Percentiles rank a stretch among this genome's conserved stretches.
Conservation (phyloP, 2,113 vertebrate genomes). For the Eupsittula cactorum region DNA sequence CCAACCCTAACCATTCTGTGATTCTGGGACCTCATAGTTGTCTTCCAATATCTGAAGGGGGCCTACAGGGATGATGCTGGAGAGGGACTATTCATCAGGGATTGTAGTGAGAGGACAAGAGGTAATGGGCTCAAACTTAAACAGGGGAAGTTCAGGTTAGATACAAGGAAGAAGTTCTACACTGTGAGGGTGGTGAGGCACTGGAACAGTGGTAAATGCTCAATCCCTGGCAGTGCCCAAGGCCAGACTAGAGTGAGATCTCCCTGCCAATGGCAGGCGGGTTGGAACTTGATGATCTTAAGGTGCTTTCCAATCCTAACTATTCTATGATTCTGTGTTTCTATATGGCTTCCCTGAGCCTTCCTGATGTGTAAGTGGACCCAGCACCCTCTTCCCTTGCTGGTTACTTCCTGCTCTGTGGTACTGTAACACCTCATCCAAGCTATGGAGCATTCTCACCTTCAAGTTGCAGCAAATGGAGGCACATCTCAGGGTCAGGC, state of each 20-base stretch:
- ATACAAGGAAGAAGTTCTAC: background rate
- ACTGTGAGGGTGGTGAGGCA: background rate
- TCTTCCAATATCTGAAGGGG: background rate
- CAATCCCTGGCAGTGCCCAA: background rate
- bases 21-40: background rate
- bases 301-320: background rate
- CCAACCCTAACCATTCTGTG: background rate
- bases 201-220: background rate
- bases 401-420: background rate
- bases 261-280: background rate
- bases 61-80: background rate
- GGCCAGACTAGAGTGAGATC: background rate
- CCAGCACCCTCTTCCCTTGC: background rate
- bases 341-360: background rate
- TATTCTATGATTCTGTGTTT: background rate
- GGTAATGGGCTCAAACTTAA: background rate
- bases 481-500: background rate
- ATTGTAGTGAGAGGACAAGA: background rate
- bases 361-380: background rate
- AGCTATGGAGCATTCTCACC: background rate
- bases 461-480: background rate
- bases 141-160: background rate
- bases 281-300: background rate
- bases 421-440: accelerated
- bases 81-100: background rate